phyloP scores from a whole-genome alignment of 2,797 vertebrate species.

The Eleutherodactylus coqui region DNA sequence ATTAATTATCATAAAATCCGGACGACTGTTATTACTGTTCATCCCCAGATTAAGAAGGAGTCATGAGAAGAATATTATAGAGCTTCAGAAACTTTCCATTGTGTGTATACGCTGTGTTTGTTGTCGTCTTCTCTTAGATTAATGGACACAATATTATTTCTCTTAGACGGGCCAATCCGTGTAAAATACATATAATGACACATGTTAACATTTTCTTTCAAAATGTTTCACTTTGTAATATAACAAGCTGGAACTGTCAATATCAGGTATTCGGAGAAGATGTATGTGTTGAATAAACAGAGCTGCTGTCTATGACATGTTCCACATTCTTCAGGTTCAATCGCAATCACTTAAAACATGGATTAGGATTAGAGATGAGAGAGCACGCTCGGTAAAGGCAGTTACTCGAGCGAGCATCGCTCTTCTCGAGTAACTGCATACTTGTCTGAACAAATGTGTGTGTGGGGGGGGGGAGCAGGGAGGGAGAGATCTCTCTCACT shows the following conservation, averaged over 20 bases:
- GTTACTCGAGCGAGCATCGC: too few species aligned
- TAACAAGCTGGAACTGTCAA: slow-evolving; percentile 48
- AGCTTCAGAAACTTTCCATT: slow-evolving; percentile 18
- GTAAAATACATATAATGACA: slow-evolving; percentile 50
- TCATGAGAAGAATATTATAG: slow-evolving; percentile 16
- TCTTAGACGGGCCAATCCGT: slow-evolving; percentile 53
- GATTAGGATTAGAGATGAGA: too few species aligned
- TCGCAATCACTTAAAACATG: slow-evolving; percentile 45
- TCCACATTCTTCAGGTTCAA: slow-evolving; percentile 58
- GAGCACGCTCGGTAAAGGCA: too few species aligned
- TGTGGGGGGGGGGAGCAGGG: too few species aligned
- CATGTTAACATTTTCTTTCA: slow-evolving; percentile 27
- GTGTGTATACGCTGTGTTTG: slow-evolving; percentile 35
- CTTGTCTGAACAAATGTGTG: too few species aligned
- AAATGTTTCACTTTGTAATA: slow-evolving; percentile 48
- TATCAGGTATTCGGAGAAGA: slow-evolving; percentile 61
- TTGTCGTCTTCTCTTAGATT: slow-evolving; percentile 50
- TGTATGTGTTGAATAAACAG: slow-evolving; percentile 55
- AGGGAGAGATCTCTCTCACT: too few species aligned
- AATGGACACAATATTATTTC: slow-evolving; percentile 45
- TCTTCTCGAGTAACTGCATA: too few species aligned
- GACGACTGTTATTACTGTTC: neutral
- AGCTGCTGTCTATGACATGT: slow-evolving; percentile 38
- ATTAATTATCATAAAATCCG: neutral
- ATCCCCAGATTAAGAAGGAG: neutral